Evolutionary conservation across 2,888 invertebrate species (phyloP), one percentile per base, ranked within the genome.

Genomic region (Lasioglossum malachurum): DNA sequence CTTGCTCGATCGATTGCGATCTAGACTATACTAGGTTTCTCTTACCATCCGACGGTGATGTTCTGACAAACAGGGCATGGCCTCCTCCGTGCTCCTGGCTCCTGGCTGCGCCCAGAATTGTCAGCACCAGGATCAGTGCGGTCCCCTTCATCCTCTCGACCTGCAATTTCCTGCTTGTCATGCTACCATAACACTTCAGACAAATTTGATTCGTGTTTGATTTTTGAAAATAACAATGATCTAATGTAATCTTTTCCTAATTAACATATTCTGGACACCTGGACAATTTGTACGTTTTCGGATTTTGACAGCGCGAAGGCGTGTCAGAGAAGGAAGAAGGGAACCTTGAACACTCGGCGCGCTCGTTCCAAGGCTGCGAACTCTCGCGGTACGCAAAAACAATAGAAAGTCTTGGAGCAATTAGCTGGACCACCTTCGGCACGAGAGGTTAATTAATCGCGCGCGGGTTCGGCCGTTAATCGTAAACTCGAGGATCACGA

Each of bases 51-150:
- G 80, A 75, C 41, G 87, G 75, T 38, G 91, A 67, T 4, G 90
- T 85, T 78, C 86, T 85, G 69, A 91, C 88, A 82, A 91, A 91
- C 69, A 91, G 80, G 73, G 91, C 91, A 67, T 91, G 91, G 41
- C 87, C 87, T 35, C 89, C 90, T 38, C 78, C 75, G 78, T 84
- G 84, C 31, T 91, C 87, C 81, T 87, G 90, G 71, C 86, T 72
- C 67, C 67, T 31, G 38, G 85, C 77, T 74, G 83, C 75, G 44
- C 82, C 79, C 46, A 90, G 83, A 41, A 82, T 64, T 44, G 87
- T 86, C 44, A 83, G 84, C 79, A 84, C 80, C 75, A 91, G 75
- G 35, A 90, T 80, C 83, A 89, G 53, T 78, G 78, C 74, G 67
- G 83, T 81, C 38, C 35, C 75, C 82, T 77, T 87, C 90, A 91